Percentiles rank a stretch among this genome's conserved stretches.
Conservation (phyloP, 2,888 invertebrate genomes). For the Ceriagrion tenellum region DNA sequence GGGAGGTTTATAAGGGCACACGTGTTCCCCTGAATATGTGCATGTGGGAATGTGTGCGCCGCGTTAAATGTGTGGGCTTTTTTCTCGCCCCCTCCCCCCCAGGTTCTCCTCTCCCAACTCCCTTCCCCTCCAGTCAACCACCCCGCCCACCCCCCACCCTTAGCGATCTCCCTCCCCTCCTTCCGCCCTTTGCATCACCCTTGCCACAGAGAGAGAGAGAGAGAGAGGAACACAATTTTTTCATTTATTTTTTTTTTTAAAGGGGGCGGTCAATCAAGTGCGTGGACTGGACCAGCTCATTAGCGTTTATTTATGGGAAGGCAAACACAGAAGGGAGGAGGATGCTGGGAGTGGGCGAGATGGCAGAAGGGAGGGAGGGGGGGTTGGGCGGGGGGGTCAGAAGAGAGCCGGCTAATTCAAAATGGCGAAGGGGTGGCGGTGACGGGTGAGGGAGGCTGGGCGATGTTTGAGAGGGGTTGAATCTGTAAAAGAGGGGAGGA, state of each 20-base stretch:
- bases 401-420: slow-evolving; percentile 32
- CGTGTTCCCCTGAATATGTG: slow-evolving; percentile 17
- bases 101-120: neutral
- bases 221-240: neutral
- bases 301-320: slow-evolving; percentile 68
- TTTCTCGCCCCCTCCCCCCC: neutral
- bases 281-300: slow-evolving; percentile 66
- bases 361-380: neutral
- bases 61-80: slow-evolving; percentile 40
- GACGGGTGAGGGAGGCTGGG: neutral
- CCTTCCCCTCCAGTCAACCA: neutral
- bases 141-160: neutral
- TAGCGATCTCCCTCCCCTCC: neutral
- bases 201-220: neutral
- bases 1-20: neutral
- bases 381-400: neutral
- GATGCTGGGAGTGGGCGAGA: neutral
- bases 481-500: neutral
- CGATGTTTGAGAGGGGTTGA: neutral
- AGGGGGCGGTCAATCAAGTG: slow-evolving; percentile 67
- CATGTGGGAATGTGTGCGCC: slow-evolving; percentile 26
- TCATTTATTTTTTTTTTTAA: slow-evolving; percentile 50
- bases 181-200: slow-evolving; percentile 49
- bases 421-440: slow-evolving; percentile 40
- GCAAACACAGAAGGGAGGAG: slow-evolving; percentile 34